phyloP scores from a whole-genome alignment of 2,797 vertebrate genomes.

The Decapterus maruadsi region DNA sequence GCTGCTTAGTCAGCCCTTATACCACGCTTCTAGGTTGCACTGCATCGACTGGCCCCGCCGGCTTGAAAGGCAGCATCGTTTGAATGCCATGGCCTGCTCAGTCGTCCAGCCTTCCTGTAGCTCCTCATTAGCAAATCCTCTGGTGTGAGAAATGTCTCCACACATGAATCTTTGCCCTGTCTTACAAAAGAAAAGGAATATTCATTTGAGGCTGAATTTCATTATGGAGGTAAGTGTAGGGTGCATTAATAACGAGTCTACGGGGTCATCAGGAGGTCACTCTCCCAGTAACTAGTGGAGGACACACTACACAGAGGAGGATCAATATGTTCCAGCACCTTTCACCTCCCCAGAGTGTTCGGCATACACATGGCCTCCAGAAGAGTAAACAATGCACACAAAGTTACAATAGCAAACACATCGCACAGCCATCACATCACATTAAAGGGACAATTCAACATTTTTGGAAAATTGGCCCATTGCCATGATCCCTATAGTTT shows the following conservation, averaged over 20 bases:
- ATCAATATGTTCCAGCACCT: too few relatives aligned
- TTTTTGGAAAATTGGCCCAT: too few relatives aligned
- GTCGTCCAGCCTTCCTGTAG: neutral
- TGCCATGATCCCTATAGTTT: too few relatives aligned
- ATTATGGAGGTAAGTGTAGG: neutral
- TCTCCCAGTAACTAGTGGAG: neutral
- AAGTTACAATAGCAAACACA: neutral
- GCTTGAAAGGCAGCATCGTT: neutral
- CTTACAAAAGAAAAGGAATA: neutral
- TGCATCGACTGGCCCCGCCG: neutral
- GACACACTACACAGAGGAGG: too few relatives aligned
- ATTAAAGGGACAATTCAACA: too few relatives aligned
- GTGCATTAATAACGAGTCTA: neutral
- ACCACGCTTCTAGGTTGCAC: neutral
- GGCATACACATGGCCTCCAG: neutral
- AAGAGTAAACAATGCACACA: too few relatives aligned
- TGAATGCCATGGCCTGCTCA: neutral
- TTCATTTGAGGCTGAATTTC: neutral
- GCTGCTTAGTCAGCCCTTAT: constrained; percentile 1
- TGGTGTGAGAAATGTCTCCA: neutral
- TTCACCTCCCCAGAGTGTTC: too few relatives aligned
- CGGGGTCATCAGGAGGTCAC: neutral
- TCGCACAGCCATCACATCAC: neutral
- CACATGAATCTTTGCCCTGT: neutral
- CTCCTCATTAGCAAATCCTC: neutral